Evolutionary conservation across 2,888 invertebrate genomes (phyloP).

Genomic region (Chloroclystis v-ata): DNA sequence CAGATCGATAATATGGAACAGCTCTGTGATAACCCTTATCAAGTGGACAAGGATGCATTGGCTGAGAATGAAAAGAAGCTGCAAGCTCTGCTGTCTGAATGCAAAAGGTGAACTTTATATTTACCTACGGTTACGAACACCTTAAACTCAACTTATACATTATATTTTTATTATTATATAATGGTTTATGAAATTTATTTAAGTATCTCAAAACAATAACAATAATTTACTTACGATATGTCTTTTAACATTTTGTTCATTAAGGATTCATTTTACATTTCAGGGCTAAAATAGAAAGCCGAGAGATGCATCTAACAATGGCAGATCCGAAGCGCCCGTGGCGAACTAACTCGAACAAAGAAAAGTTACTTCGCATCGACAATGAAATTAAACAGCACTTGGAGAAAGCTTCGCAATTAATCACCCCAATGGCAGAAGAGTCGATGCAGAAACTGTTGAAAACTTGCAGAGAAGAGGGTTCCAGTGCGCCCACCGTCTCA

Average conservation of each 20-base stretch:
- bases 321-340: conserved; percentile 61
- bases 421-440: conserved; percentile 46
- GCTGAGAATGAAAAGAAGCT: conserved; percentile 59
- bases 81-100: conserved; percentile 41
- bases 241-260: too few relatives aligned
- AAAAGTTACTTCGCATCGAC: conserved; percentile 59
- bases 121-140: too few relatives aligned
- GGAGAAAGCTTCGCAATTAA: conserved; percentile 44
- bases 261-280: too few relatives aligned
- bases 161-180: too few relatives aligned
- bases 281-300: conserved; percentile 42
- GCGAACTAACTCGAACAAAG: conserved; percentile 61
- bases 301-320: conserved; percentile 25
- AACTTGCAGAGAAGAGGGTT: conserved; percentile 45
- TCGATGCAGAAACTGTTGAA: conserved; percentile 53
- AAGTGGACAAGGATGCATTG: conserved; percentile 46
- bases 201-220: too few relatives aligned
- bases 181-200: too few relatives aligned
- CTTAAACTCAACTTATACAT: too few relatives aligned
- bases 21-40: conserved; percentile 55
- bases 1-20: conserved; percentile 25
- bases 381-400: conserved; percentile 56
- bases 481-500: conserved; percentile 33
- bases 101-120: conserved; percentile 40
- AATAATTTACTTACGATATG: too few relatives aligned